Evolutionary conservation across 2,888 invertebrate species (phyloP).

Genomic region (Xestia c-nigrum): DNA sequence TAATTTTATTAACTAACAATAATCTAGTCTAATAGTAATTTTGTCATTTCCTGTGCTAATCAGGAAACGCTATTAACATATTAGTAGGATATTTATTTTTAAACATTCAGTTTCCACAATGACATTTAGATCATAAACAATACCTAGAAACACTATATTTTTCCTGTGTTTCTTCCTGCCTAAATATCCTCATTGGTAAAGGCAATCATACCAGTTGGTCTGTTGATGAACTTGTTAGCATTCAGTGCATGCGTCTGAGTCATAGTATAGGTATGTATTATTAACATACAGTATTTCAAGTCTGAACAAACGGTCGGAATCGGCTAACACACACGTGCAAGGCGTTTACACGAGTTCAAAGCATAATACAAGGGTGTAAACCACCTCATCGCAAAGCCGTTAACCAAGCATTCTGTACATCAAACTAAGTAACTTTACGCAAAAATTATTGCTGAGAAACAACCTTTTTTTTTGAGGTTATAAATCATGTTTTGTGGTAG

Average conservation of each 20-base stretch:
- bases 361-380: too few relatives aligned
- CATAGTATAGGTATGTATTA: not conserved
- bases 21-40: not conserved
- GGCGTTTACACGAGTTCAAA: not conserved
- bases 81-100: not conserved
- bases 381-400: too few relatives aligned
- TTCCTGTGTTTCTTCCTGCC: slow-evolving; percentile 31
- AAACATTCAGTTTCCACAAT: not conserved
- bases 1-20: not conserved
- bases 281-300: not conserved
- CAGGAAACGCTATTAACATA: slow-evolving; percentile 7
- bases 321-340: not conserved
- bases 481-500: too few relatives aligned
- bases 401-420: too few relatives aligned
- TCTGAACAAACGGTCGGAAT: not conserved
- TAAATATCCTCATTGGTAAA: slow-evolving; percentile 44
- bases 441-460: too few relatives aligned
- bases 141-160: slow-evolving; percentile 31
- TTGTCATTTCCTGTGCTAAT: slow-evolving; percentile 5
- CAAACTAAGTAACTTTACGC: too few relatives aligned
- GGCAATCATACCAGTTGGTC: slow-evolving; percentile 35
- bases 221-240: slow-evolving; percentile 28
- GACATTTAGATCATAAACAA: slow-evolving; percentile 3
- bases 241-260: slow-evolving; percentile 18
- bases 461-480: too few relatives aligned